Percentiles rank a stretch among this genome's conserved stretches.
These are phyloP conservation scores for Trisateles emortualis DNA, from an alignment of 2,888 invertebrate genomes.

Conservation along the genomic window DNA sequence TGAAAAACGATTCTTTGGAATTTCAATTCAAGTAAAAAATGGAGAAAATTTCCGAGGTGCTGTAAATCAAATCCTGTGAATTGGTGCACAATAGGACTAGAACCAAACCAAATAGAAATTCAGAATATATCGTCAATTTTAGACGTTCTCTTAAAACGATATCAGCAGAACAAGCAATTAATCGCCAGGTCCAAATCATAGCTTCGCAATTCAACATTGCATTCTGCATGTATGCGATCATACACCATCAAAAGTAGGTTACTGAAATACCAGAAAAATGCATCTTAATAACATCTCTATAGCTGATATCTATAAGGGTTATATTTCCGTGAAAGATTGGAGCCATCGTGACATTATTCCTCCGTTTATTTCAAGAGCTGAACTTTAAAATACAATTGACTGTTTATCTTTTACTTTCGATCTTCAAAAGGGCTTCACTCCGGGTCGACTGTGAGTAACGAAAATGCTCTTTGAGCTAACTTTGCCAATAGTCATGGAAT, in stretches of 20 bases:
- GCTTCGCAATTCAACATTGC: conserved; percentile 30
- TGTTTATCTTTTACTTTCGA: conserved; percentile 63
- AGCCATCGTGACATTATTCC: conserved; percentile 60
- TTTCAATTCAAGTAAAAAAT: no score
- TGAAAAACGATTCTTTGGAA: no score
- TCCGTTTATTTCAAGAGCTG: conserved; percentile 71
- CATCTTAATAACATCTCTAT: conserved; percentile 26
- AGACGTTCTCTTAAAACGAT: no score
- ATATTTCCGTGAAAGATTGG: conserved; percentile 15
- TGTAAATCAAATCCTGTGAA: no score
- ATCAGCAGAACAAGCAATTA: no score
- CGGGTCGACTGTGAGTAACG: conserved; percentile 26
- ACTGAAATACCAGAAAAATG: conserved; percentile 43
- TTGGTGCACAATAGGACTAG: no score
- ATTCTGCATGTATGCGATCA: conserved; percentile 43
- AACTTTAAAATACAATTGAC: conserved; percentile 68
- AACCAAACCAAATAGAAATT: no score
- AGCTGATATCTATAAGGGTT: conserved; percentile 5
- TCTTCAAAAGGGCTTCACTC: conserved; percentile 45
- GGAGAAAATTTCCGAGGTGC: no score
- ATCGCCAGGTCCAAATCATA: neutral
- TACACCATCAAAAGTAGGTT: conserved; percentile 45
- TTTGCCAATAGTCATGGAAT: neutral
- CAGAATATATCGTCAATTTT: no score
- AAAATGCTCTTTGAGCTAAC: neutral